These are phyloP conservation scores for Sternarchorhynchus goeldii DNA, from an alignment of 2,797 vertebrate species.

Conservation along the genomic window DNA sequence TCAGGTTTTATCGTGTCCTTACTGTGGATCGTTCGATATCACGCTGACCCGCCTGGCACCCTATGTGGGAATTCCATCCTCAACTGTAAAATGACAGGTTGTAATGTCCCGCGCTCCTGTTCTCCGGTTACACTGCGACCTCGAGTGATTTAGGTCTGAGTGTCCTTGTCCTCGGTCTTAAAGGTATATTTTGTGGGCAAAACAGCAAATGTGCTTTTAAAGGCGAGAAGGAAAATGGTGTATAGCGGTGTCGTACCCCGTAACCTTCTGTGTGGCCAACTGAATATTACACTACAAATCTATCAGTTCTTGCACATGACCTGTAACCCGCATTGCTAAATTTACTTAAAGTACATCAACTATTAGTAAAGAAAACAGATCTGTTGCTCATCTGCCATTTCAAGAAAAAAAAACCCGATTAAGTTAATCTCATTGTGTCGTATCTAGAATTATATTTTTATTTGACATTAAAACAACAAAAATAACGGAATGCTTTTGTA, in stretches of 20 bases:
- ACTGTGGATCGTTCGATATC: conserved; percentile 48
- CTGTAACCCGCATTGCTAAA: too few species aligned
- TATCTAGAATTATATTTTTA: too few species aligned
- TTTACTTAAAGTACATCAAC: too few species aligned
- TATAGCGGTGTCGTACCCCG: background rate
- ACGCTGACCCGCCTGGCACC: conserved; percentile 52
- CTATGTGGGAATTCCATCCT: conserved; percentile 58
- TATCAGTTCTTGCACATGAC: too few species aligned
- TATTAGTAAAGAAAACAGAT: too few species aligned
- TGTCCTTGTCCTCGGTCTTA: conserved; percentile 41
- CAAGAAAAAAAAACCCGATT: too few species aligned
- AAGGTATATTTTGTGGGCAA: conserved; percentile 24
- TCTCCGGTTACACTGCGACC: conserved; percentile 49
- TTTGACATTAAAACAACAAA: too few species aligned
- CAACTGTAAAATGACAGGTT: conserved; percentile 59
- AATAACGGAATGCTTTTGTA: too few species aligned
- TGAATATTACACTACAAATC: too few species aligned
- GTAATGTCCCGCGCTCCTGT: conserved; percentile 32
- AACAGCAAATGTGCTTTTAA: conserved; percentile 24
- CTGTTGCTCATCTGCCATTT: too few species aligned
- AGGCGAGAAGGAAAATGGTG: background rate
- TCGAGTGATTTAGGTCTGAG: conserved; percentile 47
- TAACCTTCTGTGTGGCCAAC: background rate
- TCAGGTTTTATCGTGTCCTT: conserved; percentile 60
- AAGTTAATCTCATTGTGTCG: too few species aligned